A percentile compares a stretch with the other conserved stretches of the same genome.
These are phyloP conservation scores for Theristicus caerulescens DNA, from an alignment of 2,113 vertebrate genomes.

Conservation along the genomic window DNA sequence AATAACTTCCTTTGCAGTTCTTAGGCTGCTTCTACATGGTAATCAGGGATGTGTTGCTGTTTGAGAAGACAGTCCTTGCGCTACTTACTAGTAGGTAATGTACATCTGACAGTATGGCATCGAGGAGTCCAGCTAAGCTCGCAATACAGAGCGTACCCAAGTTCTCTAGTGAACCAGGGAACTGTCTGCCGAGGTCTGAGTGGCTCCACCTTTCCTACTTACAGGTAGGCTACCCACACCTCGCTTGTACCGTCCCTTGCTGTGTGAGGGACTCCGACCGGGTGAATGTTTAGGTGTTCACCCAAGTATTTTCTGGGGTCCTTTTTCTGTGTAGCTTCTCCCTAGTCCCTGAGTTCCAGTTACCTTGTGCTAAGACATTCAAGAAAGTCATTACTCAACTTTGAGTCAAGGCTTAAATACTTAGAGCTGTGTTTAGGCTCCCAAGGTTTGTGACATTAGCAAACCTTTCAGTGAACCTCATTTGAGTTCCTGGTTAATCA, in stretches of 20 bases:
- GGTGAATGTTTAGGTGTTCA: not conserved
- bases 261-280: accelerated
- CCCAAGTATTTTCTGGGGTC: no score
- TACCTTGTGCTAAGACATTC: not conserved
- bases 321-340: not conserved
- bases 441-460: not conserved
- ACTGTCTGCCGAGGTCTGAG: not conserved
- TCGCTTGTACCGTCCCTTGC: accelerated
- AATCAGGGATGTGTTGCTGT: not conserved
- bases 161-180: not conserved
- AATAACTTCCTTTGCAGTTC: not conserved
- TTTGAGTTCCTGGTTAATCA: not conserved
- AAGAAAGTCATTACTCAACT: not conserved
- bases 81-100: accelerated
- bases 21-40: accelerated
- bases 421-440: not conserved
- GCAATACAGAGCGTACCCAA: accelerated
- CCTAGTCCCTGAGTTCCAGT: not conserved
- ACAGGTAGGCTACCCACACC: not conserved
- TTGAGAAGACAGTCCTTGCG: not conserved
- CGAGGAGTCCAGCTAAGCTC: not conserved
- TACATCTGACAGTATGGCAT: accelerated
- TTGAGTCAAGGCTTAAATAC: not conserved
- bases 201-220: not conserved
- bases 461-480: not conserved